Evolutionary conservation across 2,113 vertebrate genomes (phyloP).

Genomic region (Lutjanus erythropterus): DNA sequence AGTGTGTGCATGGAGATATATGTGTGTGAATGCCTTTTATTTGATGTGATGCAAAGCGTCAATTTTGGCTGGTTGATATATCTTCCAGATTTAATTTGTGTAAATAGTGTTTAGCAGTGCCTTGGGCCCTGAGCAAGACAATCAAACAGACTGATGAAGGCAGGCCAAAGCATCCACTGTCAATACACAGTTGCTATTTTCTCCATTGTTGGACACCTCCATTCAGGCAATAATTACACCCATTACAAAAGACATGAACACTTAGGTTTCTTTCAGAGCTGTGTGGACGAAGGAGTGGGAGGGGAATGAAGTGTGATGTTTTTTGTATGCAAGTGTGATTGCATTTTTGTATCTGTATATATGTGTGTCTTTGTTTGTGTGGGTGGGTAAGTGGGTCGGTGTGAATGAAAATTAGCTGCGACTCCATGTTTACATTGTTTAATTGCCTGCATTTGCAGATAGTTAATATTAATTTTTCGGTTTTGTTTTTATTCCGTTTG

Average conservation of each 20-base stretch:
- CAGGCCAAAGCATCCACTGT: conserved; percentile 37
- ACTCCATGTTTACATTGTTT: conserved; percentile 27
- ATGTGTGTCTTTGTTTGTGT: conserved; percentile 33
- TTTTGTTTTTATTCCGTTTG: neutral
- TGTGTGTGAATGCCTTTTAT: conserved; percentile 1
- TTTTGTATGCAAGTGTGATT: conserved; percentile 27
- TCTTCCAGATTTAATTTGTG: conserved; percentile 46
- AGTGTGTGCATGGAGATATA: neutral
- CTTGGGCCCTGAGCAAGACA: conserved; percentile 28
- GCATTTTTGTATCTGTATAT: conserved; percentile 11
- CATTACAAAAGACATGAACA: conserved; percentile 59
- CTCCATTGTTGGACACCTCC: conserved; percentile 53
- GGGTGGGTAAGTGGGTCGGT: conserved; percentile 43
- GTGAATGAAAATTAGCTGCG: conserved; percentile 45
- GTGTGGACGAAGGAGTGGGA: conserved; percentile 26
- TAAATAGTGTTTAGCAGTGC: conserved; percentile 56
- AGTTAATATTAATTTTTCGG: conserved; percentile 7
- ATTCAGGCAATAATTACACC: conserved; percentile 62
- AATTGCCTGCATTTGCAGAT: conserved; percentile 44
- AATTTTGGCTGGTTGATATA: conserved; percentile 40
- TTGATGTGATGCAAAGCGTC: conserved; percentile 17
- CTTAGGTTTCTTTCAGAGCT: conserved; percentile 50
- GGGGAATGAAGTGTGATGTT: conserved; percentile 42
- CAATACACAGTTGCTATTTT: conserved; percentile 39
- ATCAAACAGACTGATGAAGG: conserved; percentile 48